Conservation (phyloP, 2,113 vertebrate genomes). For the Cinclus cinclus region DNA sequence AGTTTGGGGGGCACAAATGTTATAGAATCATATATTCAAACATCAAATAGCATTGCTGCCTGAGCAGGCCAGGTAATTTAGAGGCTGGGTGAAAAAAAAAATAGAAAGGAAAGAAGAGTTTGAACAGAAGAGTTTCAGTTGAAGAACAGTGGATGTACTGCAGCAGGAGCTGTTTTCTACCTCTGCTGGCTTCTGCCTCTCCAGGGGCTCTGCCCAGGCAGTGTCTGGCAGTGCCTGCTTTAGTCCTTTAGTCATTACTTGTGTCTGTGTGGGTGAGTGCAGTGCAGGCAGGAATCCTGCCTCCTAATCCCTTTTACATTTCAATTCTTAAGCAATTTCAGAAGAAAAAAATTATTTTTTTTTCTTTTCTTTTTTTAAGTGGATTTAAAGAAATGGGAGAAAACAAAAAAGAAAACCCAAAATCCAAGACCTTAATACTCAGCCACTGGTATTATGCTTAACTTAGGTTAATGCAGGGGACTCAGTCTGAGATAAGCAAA, state of each 20-base stretch:
- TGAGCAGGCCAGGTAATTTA: not conserved
- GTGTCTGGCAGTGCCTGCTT: not conserved
- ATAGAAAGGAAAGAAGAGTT: fast-evolving
- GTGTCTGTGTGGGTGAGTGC: not conserved
- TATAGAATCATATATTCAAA: not conserved
- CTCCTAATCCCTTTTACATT: not conserved
- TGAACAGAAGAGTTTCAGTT: not conserved
- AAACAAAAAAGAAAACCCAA: not conserved
- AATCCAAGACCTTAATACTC: not conserved
- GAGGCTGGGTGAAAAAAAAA: not conserved
- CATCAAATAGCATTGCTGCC: not conserved
- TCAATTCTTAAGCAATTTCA: not conserved
- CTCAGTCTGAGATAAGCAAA: not conserved
- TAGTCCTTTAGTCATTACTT: not conserved
- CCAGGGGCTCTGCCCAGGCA: not conserved
- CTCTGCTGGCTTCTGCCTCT: not conserved
- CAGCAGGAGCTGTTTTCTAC: not conserved
- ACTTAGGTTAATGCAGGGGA: not conserved
- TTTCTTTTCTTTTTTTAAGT: not conserved
- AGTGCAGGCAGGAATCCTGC: not conserved
- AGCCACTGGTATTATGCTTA: not conserved
- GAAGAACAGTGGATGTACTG: not conserved
- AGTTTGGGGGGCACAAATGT: not conserved
- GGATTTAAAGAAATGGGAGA: not conserved
- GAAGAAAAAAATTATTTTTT: not conserved